Percentiles rank a stretch among this genome's conserved stretches.
These are phyloP conservation scores for Spermophilus dauricus DNA, from an alignment of 2,113 vertebrate species.

Conservation along the genomic window DNA sequence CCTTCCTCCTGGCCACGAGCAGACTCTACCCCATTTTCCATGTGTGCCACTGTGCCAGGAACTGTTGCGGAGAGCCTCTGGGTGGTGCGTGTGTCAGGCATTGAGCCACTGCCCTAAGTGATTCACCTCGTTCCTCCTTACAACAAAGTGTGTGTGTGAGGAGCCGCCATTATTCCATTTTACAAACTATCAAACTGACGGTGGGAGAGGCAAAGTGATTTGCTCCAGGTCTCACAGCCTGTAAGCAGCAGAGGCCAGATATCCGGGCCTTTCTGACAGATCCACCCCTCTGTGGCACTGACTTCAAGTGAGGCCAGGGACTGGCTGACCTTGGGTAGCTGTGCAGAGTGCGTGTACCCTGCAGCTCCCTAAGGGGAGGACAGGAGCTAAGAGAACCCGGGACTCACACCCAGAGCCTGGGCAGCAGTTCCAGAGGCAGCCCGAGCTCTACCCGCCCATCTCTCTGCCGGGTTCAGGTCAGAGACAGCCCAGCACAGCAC, in stretches of 20 bases:
- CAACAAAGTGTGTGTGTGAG: rapidly evolving
- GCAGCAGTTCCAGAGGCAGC: background rate
- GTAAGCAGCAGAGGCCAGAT: background rate
- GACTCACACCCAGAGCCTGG: background rate
- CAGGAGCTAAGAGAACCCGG: background rate
- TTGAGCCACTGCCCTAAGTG: rapidly evolving
- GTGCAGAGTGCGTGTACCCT: rapidly evolving
- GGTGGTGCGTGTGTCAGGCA: rapidly evolving
- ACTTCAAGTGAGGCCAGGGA: rapidly evolving
- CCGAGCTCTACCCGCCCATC: too few species aligned
- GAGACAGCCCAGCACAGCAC: background rate
- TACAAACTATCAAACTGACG: background rate
- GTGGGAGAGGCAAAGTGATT: background rate
- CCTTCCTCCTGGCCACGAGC: too few species aligned
- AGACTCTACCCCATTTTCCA: rapidly evolving
- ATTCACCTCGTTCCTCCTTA: background rate
- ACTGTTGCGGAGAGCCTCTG: background rate
- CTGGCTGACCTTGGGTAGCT: background rate
- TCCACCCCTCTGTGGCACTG: background rate
- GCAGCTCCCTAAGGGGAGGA: background rate
- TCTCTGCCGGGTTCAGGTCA: background rate
- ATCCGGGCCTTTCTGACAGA: background rate
- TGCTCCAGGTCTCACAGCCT: background rate
- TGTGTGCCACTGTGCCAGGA: rapidly evolving
- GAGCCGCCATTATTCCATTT: background rate